Percentiles rank a stretch among this genome's conserved stretches.
phyloP scores from a whole-genome alignment of 2,888 invertebrate genomes.

The Tipula lateralis region DNA sequence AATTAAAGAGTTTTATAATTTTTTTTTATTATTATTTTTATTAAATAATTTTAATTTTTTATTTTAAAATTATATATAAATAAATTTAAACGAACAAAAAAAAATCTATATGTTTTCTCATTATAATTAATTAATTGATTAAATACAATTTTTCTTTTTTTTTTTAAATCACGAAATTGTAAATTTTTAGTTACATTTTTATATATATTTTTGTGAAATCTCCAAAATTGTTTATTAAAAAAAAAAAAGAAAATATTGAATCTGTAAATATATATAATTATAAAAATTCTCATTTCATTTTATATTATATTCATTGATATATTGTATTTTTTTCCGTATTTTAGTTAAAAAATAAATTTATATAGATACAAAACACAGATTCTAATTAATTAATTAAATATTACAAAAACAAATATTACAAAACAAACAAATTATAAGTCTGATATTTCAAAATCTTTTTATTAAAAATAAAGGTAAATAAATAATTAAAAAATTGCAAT shows the following conservation, averaged over 20 bases:
- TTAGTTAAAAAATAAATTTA: neutral
- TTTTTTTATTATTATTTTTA: neutral
- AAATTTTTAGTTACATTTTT: conserved; percentile 15
- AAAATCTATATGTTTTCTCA: conserved; percentile 4
- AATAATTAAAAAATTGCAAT: neutral
- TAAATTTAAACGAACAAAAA: neutral
- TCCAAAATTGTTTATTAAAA: neutral
- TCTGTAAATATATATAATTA: conserved; percentile 4
- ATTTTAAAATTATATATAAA: neutral
- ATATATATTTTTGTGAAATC: neutral
- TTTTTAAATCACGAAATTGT: neutral
- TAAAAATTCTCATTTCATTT: neutral
- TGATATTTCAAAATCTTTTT: conserved; percentile 24
- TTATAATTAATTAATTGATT: neutral
- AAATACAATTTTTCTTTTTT: neutral
- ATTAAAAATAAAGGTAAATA: neutral
- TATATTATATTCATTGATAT: neutral
- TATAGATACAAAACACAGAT: neutral
- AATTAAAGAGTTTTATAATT: neutral
- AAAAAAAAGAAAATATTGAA: neutral
- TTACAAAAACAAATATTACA: neutral
- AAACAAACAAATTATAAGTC: conserved; percentile 24
- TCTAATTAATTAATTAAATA: conserved; percentile 20
- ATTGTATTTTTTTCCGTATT: neutral
- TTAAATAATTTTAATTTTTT: conserved; percentile 30